Evolutionary conservation across 2,888 invertebrate species (phyloP).

Genomic region (Julus scanicus): DNA sequence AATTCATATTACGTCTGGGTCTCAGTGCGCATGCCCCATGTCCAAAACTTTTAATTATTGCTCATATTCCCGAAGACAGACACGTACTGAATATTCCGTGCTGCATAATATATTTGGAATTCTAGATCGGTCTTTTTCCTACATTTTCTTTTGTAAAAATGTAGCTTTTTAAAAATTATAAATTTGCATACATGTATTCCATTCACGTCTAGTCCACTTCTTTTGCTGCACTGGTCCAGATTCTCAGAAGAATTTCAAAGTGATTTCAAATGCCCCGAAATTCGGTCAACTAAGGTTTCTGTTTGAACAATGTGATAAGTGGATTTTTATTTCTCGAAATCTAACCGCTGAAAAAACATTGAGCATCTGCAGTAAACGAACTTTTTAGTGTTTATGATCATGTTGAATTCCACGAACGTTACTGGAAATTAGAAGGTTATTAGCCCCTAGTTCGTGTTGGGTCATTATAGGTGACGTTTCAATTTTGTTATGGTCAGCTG

Average conservation of each 20-base stretch:
- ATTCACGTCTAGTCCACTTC: constrained; percentile 11
- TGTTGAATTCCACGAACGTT: constrained; percentile 14
- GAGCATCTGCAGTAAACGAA: background rate
- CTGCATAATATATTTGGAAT: background rate
- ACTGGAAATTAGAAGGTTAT: background rate
- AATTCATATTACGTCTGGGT: background rate
- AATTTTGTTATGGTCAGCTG: background rate
- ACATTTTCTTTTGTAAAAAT: background rate
- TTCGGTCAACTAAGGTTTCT: constrained; percentile 13
- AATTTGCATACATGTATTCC: constrained; percentile 1
- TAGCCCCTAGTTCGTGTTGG: constrained; percentile 6
- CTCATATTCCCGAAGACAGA: background rate
- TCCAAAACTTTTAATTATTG: background rate
- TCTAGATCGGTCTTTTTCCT: background rate
- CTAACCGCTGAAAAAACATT: background rate
- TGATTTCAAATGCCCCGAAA: background rate
- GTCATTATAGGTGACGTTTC: background rate
- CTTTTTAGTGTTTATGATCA: background rate
- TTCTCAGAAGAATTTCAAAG: constrained; percentile 21
- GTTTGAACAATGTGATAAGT: constrained; percentile 12
- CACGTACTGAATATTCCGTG: background rate
- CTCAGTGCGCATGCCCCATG: background rate
- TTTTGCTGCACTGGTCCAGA: background rate
- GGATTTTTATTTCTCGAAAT: constrained; percentile 17
- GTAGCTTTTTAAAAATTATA: background rate